phyloP scores from a whole-genome alignment of 2,113 vertebrate genomes.

The Petromus typicus region DNA sequence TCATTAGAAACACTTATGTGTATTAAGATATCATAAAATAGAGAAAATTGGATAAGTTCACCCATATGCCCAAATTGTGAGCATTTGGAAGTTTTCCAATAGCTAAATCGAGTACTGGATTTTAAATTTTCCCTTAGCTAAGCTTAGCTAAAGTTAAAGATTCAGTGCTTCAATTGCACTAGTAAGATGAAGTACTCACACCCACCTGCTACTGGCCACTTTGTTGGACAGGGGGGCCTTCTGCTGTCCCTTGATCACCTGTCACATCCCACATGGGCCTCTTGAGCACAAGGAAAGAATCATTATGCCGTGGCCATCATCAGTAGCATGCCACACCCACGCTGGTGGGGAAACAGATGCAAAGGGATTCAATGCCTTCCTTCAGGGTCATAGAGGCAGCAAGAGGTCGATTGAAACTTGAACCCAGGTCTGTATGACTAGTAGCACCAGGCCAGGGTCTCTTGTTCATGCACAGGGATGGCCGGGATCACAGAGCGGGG shows the following conservation, averaged over 20 bases:
- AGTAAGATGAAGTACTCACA: background rate
- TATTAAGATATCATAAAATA: constrained; percentile 51
- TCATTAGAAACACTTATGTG: constrained; percentile 8
- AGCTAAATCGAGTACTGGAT: constrained; percentile 14
- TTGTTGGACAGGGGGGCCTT: background rate
- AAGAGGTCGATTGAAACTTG: background rate
- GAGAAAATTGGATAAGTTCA: constrained; percentile 11
- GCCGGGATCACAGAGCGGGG: background rate
- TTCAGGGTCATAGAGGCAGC: background rate
- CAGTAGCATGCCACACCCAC: too few species aligned
- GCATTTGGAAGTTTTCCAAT: constrained; percentile 45
- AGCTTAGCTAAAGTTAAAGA: background rate
- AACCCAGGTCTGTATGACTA: background rate
- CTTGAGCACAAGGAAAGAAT: background rate
- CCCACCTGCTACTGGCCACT: background rate
- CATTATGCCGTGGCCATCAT: background rate
- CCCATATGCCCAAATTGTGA: background rate
- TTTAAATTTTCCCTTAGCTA: constrained; percentile 50
- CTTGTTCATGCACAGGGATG: background rate
- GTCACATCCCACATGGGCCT: background rate
- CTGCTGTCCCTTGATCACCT: background rate
- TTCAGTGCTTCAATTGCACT: background rate
- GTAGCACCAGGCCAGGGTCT: too few species aligned
- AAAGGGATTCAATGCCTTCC: background rate
- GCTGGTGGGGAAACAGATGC: background rate